phyloP scores from a whole-genome alignment of 2,797 vertebrate species.

The Apogon talboti region DNA sequence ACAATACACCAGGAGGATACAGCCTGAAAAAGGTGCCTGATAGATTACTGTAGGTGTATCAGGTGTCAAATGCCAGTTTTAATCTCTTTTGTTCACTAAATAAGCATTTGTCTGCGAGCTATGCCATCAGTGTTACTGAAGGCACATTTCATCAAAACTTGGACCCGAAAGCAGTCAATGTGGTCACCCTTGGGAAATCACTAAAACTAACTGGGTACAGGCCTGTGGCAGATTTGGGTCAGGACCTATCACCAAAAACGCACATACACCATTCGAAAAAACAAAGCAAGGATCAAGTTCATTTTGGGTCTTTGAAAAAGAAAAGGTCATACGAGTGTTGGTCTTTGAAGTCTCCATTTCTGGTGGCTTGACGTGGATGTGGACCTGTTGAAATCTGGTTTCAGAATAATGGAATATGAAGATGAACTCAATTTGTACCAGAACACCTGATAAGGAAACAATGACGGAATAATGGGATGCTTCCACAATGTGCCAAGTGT shows the following conservation, averaged over 20 bases:
- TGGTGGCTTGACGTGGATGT: neutral
- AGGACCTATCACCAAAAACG: slow-evolving; percentile 17
- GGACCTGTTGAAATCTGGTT: neutral
- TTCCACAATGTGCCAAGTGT: neutral
- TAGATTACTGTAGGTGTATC: slow-evolving; percentile 69
- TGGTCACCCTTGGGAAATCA: slow-evolving; percentile 19
- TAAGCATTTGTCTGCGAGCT: slow-evolving; percentile 60
- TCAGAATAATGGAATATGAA: neutral
- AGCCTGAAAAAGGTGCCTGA: slow-evolving; percentile 55
- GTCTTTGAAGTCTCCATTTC: neutral
- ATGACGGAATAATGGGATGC: neutral
- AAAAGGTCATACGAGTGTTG: neutral
- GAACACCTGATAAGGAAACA: neutral
- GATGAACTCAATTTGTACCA: neutral
- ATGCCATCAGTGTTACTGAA: slow-evolving; percentile 40
- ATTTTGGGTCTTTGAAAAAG: slow-evolving; percentile 4
- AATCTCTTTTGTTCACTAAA: slow-evolving; percentile 66
- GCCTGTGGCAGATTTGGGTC: slow-evolving; percentile 35
- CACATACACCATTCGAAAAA: neutral
- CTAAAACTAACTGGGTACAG: neutral
- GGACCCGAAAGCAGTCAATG: slow-evolving; percentile 17
- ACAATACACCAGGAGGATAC: slow-evolving; percentile 60
- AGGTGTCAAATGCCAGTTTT: slow-evolving; percentile 76
- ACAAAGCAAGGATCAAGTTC: neutral
- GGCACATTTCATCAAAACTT: slow-evolving; percentile 37